Base-by-base conservation (phyloP, 2,797 vertebrate species). In the Acanthis flammea region DNA sequence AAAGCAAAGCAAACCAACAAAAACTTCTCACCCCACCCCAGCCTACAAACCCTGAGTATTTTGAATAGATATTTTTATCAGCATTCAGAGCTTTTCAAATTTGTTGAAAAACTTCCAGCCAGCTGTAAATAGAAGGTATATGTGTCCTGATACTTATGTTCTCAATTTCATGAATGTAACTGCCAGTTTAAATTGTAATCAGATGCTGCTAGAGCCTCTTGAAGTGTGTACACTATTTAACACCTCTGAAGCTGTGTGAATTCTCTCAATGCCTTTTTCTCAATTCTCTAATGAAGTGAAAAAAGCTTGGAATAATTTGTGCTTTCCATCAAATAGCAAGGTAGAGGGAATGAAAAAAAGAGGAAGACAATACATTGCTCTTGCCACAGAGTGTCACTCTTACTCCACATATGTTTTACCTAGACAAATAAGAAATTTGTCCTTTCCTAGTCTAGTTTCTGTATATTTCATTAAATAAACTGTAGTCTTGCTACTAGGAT, bases 341-440 rank as follows among this genome's bases (percentile, higher is more conserved):
- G 23, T 6, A 68, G 11, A 73, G 6, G 13, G 27, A 73, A 72
- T n/a, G 39, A 74, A 65, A 58, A 61, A 72, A 33, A 72, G n/a
- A 39, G 19, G 12, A 76, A 48, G 19, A 35, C 16, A 50, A 91
- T 94, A 67, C 58, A 65, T 77, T 68, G 19, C 16, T 92, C 31
- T 93, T 85, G 85, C 97, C 97, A 97, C 96, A 94, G 54, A 86
- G 97, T 96, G 97, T 97, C 97, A 95, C 96, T 90, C 84, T 97
- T 86, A 65, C 89, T 57, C 90, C 68, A 89, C 14, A 4, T 61
- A 47, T 25, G 17, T 70, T 72, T 75, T 45, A 72, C 7, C 44
- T 45, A 70, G 23, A 41, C 22, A 78, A 57, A 76, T 11, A 28
- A 63, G 30, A 45, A 67, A 51, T 67, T 31, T 65, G 5, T 39